phyloP scores from a whole-genome alignment of 2,797 vertebrate species.

The Zenarchopterus dispar region DNA sequence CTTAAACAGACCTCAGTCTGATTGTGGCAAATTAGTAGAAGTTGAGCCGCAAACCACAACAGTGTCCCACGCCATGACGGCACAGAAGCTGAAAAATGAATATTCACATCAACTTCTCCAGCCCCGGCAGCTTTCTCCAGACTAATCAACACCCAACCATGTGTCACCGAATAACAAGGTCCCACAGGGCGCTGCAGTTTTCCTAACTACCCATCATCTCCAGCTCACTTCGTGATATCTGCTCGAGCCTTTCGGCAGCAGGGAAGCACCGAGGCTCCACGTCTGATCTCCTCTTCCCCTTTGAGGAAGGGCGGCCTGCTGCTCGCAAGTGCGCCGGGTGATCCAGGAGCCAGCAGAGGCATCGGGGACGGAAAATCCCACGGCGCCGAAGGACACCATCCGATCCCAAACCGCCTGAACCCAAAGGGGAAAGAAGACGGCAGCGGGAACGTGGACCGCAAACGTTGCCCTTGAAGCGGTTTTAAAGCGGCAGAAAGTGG shows the following conservation, averaged over 20 bases:
- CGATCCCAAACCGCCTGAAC: slow-evolving; percentile 35
- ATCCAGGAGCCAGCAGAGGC: slow-evolving; percentile 23
- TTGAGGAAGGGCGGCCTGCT: slow-evolving; percentile 27
- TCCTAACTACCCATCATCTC: slow-evolving; percentile 22
- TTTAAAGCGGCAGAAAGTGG: slow-evolving; percentile 28
- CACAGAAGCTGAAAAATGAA: background rate
- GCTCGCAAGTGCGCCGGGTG: slow-evolving; percentile 27
- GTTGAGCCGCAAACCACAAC: slow-evolving; percentile 11
- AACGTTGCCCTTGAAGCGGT: background rate
- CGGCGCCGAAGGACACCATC: slow-evolving; percentile 40
- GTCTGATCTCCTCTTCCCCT: slow-evolving; percentile 43
- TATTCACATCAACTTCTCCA: slow-evolving; percentile 5
- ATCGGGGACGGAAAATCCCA: slow-evolving; percentile 54
- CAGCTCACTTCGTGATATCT: slow-evolving; percentile 10
- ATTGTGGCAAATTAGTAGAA: slow-evolving; percentile 29
- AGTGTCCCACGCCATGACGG: background rate
- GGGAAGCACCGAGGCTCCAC: background rate
- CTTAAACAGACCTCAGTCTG: background rate
- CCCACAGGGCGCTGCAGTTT: background rate
- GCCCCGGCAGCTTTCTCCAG: background rate
- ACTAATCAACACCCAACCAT: slow-evolving; percentile 34
- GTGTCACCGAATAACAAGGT: background rate
- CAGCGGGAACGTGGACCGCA: background rate
- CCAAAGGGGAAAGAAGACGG: slow-evolving; percentile 9
- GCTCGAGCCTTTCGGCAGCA: background rate